Percentiles rank a stretch among this genome's conserved stretches.
Conservation (phyloP, 2,797 vertebrate species). For the Rhinella marina region DNA sequence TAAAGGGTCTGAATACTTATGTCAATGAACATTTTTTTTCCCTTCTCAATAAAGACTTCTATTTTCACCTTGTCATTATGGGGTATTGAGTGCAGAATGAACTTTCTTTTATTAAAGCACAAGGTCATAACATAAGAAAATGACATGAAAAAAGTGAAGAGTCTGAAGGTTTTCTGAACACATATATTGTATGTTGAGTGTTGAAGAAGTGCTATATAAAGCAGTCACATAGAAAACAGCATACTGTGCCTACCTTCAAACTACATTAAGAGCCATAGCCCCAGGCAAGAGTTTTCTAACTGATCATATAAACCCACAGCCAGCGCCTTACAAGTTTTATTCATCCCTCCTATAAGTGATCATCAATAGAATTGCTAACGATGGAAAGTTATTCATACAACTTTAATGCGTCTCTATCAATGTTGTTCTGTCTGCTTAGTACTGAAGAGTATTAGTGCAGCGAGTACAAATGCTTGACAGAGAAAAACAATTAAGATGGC, state of each 20-base stretch:
- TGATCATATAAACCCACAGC: background rate
- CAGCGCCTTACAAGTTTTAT: constrained; percentile 22
- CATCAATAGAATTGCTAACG: constrained; percentile 43
- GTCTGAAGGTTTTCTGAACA: background rate
- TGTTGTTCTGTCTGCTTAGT: constrained; percentile 51
- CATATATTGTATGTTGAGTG: background rate
- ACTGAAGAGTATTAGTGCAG: constrained; percentile 33
- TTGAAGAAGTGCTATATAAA: background rate
- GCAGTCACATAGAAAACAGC: background rate
- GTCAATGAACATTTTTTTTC: too few relatives aligned
- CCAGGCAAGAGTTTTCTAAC: constrained; percentile 1
- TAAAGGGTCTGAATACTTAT: too few relatives aligned
- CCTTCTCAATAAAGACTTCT: too few relatives aligned
- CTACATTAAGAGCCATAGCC: background rate
- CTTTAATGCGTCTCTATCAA: constrained; percentile 56
- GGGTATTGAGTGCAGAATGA: too few relatives aligned
- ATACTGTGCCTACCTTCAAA: background rate
- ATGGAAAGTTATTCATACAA: constrained; percentile 43
- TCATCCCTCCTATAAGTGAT: constrained; percentile 41
- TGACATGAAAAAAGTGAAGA: too few relatives aligned
- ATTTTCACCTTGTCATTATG: too few relatives aligned
- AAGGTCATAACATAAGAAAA: too few relatives aligned
- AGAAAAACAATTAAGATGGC: constrained; percentile 61
- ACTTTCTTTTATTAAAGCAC: too few relatives aligned
- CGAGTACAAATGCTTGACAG: constrained; percentile 56